Evolutionary conservation across 1,140 invertebrate species (phyloP), one percentile per base, ranked within the genome.

Genomic region (Drosophila nasuta): DNA sequence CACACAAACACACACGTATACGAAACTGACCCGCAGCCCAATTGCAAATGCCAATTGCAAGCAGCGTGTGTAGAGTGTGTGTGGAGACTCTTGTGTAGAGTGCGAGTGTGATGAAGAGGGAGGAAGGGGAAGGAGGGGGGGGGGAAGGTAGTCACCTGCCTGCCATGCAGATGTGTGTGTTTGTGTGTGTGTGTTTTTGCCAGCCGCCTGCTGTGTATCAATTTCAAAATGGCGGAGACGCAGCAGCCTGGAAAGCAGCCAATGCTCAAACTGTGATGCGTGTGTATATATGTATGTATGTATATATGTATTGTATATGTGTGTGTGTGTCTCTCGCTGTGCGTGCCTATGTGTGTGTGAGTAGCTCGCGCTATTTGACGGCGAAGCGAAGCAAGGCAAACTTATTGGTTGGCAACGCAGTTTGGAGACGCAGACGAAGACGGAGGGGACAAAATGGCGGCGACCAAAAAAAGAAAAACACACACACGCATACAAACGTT

Each of bases 351-450:
- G 52, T 60, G 45, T 60, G 67, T 77, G 66, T 79, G 80, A 75
- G 82, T 82, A 68, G 30, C 69, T 77, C 79, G 82, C 82, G 82
- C 76, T 87, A 82, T 87, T 87, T 87, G 79, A 82, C 79, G 82
- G 79, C 81, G 41, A 43, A n/a, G 11, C 38, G 38, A 41, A n/a
- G 8, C 41, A n/a, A 43, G 62, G 87, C 73, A 69, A 86, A 86
- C 82, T 82, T 86, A 86, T 87, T 87, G 82, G 82, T 75, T 87
- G 82, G 76, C 79, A 82, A 87, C 79, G 69, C 11, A 17, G 7
- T 3, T 33, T 28, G 6, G 33, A 33, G 30, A 8, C 7, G 35
- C 8, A 20, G 2, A 20, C 20, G 20, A 25, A 25, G 20, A 25
- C 20, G 20, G 60, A 54, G 63, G 35, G 59, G 63, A 78, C 69